Base-by-base conservation (phyloP, 2,888 invertebrate species). In the Taphrorychus bicolor region DNA sequence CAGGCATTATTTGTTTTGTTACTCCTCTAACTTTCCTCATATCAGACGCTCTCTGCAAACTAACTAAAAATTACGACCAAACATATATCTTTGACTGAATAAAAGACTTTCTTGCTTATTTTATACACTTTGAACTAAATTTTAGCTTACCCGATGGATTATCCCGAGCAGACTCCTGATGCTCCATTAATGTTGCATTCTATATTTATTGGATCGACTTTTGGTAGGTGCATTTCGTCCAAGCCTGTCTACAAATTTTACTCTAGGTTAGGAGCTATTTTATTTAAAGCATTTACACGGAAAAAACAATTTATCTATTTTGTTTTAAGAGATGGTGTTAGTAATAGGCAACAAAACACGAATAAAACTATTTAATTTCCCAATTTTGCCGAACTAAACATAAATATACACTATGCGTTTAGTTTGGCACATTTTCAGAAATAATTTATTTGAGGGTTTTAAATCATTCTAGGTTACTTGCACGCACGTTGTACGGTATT, bases 391-490 rank as follows among this genome's bases (percentile, higher is more conserved):
- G 61, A 66, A 64, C 60, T 61, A 65, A 65, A 69, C 65, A 61
- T 69, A 69, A 69, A 69, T 69, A 69, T 66, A 64, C 69, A 64
- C 17, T 61, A 61, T 53, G 58, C 48, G 60, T 70, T 70, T 65
- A 59, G 64, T 64, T 70, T 70, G 70, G 70, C 70, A 68, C 62
- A 61, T 60, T 59, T 67, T 70, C 68, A 70, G 68, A 59, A 56
- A 49, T 59, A 63, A 66, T 63, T 58, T 66, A 63, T 63, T 70
- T 67, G 22, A 63, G 49, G 57, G 57, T 57, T 66, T 60, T 57
- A 61, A 66, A 66, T 60, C 61, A 60, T 61, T 61, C 42, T 48
- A 17, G 45, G 58, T 53, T 62, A 45, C 52, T 49, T 61, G 61
- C 57, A 66, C 41, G 51, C 45, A 60, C 66, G 49, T 60, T 48